A percentile compares a stretch with the other conserved stretches of the same genome.
phyloP scores from a whole-genome alignment of 2,888 invertebrate genomes.

The Eupithecia abbreviata region DNA sequence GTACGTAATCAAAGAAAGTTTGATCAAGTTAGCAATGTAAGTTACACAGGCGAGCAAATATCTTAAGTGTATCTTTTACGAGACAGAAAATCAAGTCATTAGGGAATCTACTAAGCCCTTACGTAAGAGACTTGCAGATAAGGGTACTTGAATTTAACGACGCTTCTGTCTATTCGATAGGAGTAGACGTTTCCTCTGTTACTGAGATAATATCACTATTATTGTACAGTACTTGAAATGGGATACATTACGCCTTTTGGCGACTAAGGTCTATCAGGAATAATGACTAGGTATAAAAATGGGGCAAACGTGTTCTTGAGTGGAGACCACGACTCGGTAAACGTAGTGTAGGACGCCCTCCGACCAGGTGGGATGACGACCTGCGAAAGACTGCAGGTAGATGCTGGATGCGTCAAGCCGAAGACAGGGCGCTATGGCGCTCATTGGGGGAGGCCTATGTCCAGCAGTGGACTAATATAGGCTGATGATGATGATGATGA shows the following conservation, averaged over 20 bases:
- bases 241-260: neutral
- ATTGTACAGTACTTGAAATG: conserved; percentile 29
- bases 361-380: too few relatives aligned
- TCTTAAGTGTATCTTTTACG: conserved; percentile 57
- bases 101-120: conserved; percentile 65
- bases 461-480: too few relatives aligned
- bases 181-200: conserved; percentile 53
- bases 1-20: conserved; percentile 1
- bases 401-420: too few relatives aligned
- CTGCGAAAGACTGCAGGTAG: too few relatives aligned
- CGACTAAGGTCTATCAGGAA: too few relatives aligned
- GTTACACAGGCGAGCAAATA: conserved; percentile 37
- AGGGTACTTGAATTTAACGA: conserved; percentile 69
- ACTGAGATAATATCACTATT: conserved; percentile 39
- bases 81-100: conserved; percentile 72
- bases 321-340: too few relatives aligned
- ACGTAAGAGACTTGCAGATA: conserved; percentile 69
- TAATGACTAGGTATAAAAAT: too few relatives aligned
- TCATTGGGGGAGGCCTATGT: too few relatives aligned
- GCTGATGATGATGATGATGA: too few relatives aligned
- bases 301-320: too few relatives aligned
- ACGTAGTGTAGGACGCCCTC: too few relatives aligned
- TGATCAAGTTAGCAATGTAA: conserved; percentile 29
- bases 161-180: conserved; percentile 65
- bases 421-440: too few relatives aligned